Percentiles rank a stretch among this genome's conserved stretches.
Evolutionary conservation across 2,888 invertebrate species (phyloP).

Genomic region (Nesidiocoris tenuis): DNA sequence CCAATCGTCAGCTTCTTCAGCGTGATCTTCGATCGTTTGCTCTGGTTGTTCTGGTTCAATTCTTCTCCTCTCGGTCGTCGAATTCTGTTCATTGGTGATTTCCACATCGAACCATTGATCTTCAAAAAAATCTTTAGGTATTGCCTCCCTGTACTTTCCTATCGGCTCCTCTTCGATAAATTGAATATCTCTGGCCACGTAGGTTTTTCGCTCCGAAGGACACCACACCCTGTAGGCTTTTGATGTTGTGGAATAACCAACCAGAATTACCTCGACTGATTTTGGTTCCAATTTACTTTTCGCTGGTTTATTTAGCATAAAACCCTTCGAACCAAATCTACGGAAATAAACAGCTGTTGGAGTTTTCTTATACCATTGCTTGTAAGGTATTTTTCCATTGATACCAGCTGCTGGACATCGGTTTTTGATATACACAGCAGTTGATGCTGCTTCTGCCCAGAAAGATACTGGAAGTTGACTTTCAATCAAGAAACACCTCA

Average conservation of each 20-base stretch:
- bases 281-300: neutral
- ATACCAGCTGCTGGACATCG: slow-evolving; percentile 1
- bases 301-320: slow-evolving; percentile 56
- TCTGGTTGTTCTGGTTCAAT: neutral
- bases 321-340: neutral
- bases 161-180: neutral
- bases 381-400: neutral
- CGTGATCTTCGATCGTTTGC: neutral
- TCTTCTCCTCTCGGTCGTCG: neutral
- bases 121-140: neutral
- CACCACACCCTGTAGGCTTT: neutral
- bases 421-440: slow-evolving; percentile 12
- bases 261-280: neutral
- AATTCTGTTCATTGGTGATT: neutral
- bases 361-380: neutral
- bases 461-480: neutral
- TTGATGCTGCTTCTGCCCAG: slow-evolving; percentile 19
- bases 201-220: neutral
- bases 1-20: neutral
- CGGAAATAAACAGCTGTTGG: neutral
- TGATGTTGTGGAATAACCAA: neutral
- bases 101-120: neutral
- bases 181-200: neutral
- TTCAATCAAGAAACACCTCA: slow-evolving; percentile 13
- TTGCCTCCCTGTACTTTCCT: neutral